Evolutionary conservation across 2,888 invertebrate species (phyloP).

Genomic region (Geophilus truncorum): DNA sequence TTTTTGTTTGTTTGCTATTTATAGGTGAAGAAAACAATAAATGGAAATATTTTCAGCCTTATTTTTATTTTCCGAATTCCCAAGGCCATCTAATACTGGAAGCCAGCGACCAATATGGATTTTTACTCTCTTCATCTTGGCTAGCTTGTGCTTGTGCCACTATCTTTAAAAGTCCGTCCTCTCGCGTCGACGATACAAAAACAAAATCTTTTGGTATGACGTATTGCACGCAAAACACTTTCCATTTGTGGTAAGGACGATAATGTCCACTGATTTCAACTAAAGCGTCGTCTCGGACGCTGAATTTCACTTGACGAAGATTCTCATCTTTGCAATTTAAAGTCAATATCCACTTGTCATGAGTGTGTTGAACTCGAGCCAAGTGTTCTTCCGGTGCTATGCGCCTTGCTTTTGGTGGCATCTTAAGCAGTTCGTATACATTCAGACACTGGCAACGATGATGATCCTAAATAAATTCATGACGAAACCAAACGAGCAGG

Average conservation of each 20-base stretch:
- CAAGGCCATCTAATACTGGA: neutral
- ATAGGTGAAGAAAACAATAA: neutral
- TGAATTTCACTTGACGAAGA: neutral
- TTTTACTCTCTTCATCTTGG: neutral
- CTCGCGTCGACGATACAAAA: neutral
- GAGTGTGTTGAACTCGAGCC: neutral
- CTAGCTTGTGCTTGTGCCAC: neutral
- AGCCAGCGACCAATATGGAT: neutral
- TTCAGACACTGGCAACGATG: neutral
- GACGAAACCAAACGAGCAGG: neutral
- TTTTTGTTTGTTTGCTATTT: neutral
- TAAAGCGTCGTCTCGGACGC: neutral
- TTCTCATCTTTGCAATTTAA: neutral
- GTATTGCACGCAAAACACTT: slow-evolving; percentile 6
- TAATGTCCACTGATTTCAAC: neutral
- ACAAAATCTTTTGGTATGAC: neutral
- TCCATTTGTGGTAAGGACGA: neutral
- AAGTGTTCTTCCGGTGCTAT: slow-evolving; percentile 15
- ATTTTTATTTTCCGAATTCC: neutral
- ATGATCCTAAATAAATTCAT: neutral
- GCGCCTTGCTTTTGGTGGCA: neutral
- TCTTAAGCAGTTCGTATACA: neutral
- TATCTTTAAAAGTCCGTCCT: neutral
- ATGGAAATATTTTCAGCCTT: neutral
- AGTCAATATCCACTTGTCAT: neutral